Base-by-base conservation (phyloP, 2,888 invertebrate species). In the Heliconius charithonia region DNA sequence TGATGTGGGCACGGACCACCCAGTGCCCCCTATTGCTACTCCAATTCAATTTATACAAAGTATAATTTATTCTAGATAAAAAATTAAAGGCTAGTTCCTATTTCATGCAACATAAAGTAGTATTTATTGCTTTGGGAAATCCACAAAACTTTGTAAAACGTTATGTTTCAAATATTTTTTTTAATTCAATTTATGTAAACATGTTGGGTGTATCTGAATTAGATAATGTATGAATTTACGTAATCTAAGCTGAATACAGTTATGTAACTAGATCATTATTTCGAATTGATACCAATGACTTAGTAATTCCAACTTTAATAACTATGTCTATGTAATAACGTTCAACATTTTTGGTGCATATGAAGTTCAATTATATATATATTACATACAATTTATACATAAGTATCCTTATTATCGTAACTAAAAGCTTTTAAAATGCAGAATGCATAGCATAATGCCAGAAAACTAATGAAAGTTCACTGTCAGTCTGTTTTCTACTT, bases 221-320 rank as follows among this genome's bases (percentile, higher is more conserved):
- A n/a, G 37, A 67, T 41, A 67, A 67, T 67, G 4, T 13, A 41
- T 69, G 32, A 51, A 72, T 32, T 72, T 72, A 72, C 59, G 72
- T 59, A 72, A 72, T n/a, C 32, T 9, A 72, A 59, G n/a, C 32
- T 59, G 37, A 29, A 56, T n/a, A 72, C 16, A 59, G n/a, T 72
- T 59, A 37, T 59, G 59, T 59, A 59, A 72, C 32, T 59, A 59
- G 16, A 32, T 29, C 3, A 22, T 59, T 59, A 37, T 72, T 32
- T 72, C 32, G 9, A 32, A 16, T 59, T 72, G 3, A 59, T 32
- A n/a, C n/a, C 10, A 56, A 22, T 16, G n/a, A 59, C 6, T 32
- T n/a, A 1, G n/a, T 37, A 70, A 51, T 29, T 51, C 25, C 27
- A 51, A 29, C 7, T 9, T 27, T 25, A 10, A 19, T 70, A 27